These are phyloP conservation scores for Fragum fragum DNA, from an alignment of 2,888 invertebrate genomes.

Conservation along the genomic window DNA sequence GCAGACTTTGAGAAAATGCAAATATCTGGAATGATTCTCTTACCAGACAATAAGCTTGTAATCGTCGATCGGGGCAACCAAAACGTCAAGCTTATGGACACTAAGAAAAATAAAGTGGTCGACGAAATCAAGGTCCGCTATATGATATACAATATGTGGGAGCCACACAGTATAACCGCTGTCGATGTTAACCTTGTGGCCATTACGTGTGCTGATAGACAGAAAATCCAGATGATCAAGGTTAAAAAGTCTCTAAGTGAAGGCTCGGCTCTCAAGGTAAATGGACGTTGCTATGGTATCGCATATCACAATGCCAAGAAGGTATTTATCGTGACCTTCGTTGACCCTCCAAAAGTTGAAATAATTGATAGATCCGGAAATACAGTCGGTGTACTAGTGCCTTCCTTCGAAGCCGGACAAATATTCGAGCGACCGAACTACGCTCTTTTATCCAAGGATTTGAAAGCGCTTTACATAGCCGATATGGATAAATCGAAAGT, in stretches of 20 bases:
- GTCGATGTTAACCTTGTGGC: conserved; percentile 15
- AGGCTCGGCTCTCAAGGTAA: conserved; percentile 11
- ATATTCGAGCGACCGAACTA: conserved; percentile 15
- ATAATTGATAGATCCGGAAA: conserved; percentile 18
- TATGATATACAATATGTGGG: conserved; percentile 26
- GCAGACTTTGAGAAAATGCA: conserved; percentile 20
- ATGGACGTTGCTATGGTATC: conserved; percentile 30
- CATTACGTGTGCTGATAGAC: conserved; percentile 11
- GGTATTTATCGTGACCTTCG: conserved; percentile 26
- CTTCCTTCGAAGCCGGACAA: not conserved
- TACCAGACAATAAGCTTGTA: conserved; percentile 24
- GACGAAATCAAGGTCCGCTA: conserved; percentile 18
- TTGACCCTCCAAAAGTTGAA: conserved; percentile 19
- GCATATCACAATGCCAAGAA: conserved; percentile 3
- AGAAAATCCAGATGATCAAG: conserved; percentile 16
- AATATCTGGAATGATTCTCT: not conserved
- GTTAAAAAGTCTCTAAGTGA: conserved; percentile 21
- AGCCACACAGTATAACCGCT: conserved; percentile 1
- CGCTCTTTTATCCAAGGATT: conserved; percentile 3
- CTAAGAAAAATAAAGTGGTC: conserved; percentile 21
- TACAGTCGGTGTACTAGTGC: not conserved
- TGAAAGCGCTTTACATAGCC: not conserved
- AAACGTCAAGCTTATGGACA: conserved; percentile 19
- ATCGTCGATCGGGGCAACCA: conserved; percentile 24
- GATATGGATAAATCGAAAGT: conserved; percentile 11